Evolutionary conservation across 2,113 vertebrate genomes (phyloP).

Genomic region (Malurus melanocephalus): DNA sequence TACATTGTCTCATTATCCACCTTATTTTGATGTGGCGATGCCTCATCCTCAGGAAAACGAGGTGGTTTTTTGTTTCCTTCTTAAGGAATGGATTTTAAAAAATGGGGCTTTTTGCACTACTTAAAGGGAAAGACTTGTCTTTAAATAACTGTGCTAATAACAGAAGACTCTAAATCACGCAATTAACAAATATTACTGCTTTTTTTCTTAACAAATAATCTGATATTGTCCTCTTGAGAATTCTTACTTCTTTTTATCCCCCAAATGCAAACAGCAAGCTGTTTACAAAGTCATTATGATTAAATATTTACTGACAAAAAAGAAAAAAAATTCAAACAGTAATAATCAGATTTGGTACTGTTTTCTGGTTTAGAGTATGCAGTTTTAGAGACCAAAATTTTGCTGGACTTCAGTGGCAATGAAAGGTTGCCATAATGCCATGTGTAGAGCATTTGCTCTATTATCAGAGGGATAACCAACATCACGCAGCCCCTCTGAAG

Average conservation of each 20-base stretch:
- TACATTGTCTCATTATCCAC: background rate
- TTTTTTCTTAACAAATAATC: background rate
- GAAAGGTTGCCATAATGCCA: background rate
- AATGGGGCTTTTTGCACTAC: background rate
- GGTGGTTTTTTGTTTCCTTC: background rate
- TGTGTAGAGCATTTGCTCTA: background rate
- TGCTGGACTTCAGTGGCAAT: background rate
- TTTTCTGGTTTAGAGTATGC: background rate
- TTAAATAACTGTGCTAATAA: background rate
- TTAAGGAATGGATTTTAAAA: background rate
- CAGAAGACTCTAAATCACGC: background rate
- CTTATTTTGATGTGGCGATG: background rate
- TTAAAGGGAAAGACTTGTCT: background rate
- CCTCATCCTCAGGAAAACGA: background rate
- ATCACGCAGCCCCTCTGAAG: background rate
- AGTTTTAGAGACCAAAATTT: background rate
- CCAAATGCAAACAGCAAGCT: background rate
- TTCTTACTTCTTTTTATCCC: background rate
- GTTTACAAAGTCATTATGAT: background rate
- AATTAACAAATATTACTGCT: constrained; percentile 29
- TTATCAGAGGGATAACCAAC: background rate
- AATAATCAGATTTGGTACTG: background rate
- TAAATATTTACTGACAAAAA: constrained; percentile 4
- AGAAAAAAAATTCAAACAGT: background rate
- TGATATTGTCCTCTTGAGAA: background rate